These are phyloP conservation scores for Herpetotheres cachinnans DNA, from an alignment of 2,113 vertebrate genomes.

Conservation along the genomic window DNA sequence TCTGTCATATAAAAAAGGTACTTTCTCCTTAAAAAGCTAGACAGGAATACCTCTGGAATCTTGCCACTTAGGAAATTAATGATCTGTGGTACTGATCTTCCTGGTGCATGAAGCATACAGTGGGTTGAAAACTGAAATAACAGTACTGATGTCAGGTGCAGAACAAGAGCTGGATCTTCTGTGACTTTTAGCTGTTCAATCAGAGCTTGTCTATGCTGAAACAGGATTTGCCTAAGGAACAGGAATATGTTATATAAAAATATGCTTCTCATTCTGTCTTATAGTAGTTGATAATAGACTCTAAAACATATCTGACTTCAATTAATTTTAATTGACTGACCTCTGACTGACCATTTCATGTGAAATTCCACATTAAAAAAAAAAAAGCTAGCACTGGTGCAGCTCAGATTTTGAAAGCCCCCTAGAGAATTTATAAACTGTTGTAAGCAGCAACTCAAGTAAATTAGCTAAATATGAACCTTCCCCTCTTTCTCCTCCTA, in stretches of 20 bases:
- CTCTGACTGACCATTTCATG: neutral
- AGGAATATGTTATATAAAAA: neutral
- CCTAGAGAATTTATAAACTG: neutral
- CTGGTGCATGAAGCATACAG: constrained; percentile 93
- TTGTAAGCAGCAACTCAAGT: neutral
- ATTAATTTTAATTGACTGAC: neutral
- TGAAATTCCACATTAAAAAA: neutral
- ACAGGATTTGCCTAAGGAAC: constrained; percentile 84
- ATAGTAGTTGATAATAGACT: neutral
- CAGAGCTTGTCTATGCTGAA: constrained; percentile 90
- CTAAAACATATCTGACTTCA: neutral
- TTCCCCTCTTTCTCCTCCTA: neutral
- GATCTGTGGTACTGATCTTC: constrained; percentile 93
- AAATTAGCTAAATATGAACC: neutral
- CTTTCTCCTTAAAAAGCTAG: neutral
- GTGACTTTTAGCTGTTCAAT: constrained; percentile 87
- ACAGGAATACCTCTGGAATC: constrained; percentile 82
- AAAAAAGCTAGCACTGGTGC: neutral
- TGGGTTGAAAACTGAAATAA: constrained; percentile 89
- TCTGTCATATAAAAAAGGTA: neutral
- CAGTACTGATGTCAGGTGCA: constrained; percentile 90
- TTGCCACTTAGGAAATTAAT: constrained; percentile 82
- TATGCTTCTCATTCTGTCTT: neutral
- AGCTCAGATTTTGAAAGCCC: neutral
- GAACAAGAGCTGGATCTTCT: constrained; percentile 90